These are phyloP conservation scores for Todiramphus chloris DNA, from an alignment of 2,113 vertebrate genomes.

Conservation along the genomic window DNA sequence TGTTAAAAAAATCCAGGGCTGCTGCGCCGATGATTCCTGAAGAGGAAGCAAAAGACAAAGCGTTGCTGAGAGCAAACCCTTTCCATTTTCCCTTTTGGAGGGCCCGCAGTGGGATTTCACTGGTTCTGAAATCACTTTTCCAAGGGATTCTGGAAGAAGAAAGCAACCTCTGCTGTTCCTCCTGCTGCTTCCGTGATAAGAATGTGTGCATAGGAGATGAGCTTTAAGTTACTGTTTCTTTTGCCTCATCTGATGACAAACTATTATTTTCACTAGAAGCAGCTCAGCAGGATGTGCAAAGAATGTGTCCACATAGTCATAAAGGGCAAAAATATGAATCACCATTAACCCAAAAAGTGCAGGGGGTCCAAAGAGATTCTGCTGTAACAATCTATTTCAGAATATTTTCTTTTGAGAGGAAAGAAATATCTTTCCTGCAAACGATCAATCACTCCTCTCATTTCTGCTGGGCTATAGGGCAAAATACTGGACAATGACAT, in stretches of 20 bases:
- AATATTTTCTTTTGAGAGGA: neutral
- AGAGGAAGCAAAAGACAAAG: neutral
- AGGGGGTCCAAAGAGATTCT: neutral
- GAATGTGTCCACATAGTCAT: neutral
- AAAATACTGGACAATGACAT: neutral
- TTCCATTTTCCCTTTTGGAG: neutral
- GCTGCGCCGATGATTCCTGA: conserved; percentile 79
- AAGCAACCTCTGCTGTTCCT: fast-evolving
- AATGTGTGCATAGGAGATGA: neutral
- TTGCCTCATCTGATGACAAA: neutral
- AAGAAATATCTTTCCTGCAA: neutral
- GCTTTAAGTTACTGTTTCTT: neutral
- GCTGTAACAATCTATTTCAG: neutral
- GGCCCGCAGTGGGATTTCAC: neutral
- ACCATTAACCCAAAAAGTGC: neutral
- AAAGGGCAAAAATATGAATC: neutral
- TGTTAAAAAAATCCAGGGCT: conserved; percentile 83
- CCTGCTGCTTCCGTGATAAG: neutral
- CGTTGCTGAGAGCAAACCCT: neutral
- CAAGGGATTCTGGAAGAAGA: neutral
- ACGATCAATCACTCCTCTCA: neutral
- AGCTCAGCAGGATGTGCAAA: neutral
- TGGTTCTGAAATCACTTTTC: neutral
- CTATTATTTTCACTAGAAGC: neutral
- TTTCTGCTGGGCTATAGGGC: neutral